Evolutionary conservation across 2,113 vertebrate genomes (phyloP).

Genomic region (Neodon shergylaensis): DNA sequence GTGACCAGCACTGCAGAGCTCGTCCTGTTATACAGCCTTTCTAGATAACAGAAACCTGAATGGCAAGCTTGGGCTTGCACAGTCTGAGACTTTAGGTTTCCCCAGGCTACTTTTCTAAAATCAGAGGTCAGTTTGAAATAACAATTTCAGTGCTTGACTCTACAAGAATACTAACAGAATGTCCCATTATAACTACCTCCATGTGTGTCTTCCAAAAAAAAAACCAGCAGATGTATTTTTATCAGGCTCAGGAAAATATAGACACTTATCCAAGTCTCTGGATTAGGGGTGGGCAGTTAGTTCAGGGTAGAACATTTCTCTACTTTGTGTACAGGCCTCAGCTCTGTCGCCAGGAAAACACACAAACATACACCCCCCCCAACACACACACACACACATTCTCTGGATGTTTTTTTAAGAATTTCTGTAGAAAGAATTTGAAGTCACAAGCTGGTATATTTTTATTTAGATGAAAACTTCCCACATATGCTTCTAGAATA

Average conservation of each 20-base stretch:
- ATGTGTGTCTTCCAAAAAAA: constrained; percentile 3
- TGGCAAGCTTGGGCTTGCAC: constrained; percentile 48
- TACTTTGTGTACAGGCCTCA: neutral
- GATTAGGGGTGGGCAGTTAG: neutral
- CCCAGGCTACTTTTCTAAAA: constrained; percentile 52
- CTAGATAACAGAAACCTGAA: constrained; percentile 13
- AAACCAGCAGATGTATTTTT: constrained; percentile 56
- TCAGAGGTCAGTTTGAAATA: constrained; percentile 35
- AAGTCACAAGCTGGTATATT: constrained; percentile 23
- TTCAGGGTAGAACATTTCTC: neutral
- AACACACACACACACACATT: neutral
- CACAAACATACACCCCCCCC: neutral
- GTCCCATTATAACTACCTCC: constrained; percentile 20
- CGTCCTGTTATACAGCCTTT: neutral
- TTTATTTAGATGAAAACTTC: constrained; percentile 57
- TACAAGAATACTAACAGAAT: constrained; percentile 41
- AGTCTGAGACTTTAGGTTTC: constrained; percentile 40
- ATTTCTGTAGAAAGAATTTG: neutral
- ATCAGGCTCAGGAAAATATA: constrained; percentile 2
- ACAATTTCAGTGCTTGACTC: constrained; percentile 45
- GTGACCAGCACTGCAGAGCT: neutral
- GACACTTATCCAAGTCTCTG: constrained; percentile 40
- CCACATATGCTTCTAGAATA: neutral
- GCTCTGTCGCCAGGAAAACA: neutral
- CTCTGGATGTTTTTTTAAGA: neutral